Base-by-base conservation (phyloP, 2,888 invertebrate genomes). In the Caradrina clavipalpis region DNA sequence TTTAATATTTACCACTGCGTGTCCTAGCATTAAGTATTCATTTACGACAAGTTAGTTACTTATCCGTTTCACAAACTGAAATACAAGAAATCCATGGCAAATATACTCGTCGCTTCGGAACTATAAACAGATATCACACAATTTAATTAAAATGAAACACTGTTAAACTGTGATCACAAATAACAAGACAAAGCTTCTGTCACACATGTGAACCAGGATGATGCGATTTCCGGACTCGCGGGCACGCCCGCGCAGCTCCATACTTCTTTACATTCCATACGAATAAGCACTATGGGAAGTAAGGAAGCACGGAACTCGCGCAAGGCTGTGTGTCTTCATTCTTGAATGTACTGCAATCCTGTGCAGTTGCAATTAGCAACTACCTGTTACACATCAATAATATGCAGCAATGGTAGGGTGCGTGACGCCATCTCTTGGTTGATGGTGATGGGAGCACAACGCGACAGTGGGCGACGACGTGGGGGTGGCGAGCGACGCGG, bases 181-280 rank as follows among this genome's bases (percentile, higher is more conserved):
- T 83, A 83, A 85, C 81, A 81, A 82, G 77, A 82, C 81, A 84
- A 82, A 84, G 81, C 81, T 82, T 87, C 85, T 80, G 81, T 87
- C 87, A 90, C 91, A 89, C 85, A 88, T 88, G 87, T 87, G 82
- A 84, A 82, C 77, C 82, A 82, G 76, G 84, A 81, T 84, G 87
- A 87, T 86, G 86, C 82, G 82, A 84, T 87, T 82, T 91, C 89
- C 86, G 83, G 87, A 87, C 80, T 83, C 86, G 94, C 82, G 87
- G 94, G 86, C 89, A 92, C 93, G 94, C 95, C 96, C 92, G 95
- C 95, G 96, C 95, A 96, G 97, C 98, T 98, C 98, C 98, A 98
- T 98, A 98, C 98, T 98, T 98, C 98, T 98, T 98, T 98, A 98
- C 98, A 98, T 98, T 98, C 98, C 98, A 98, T 98, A 98, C 96